Conservation (phyloP, 2,797 vertebrate species). For the Melanotaenia maccullochi region DNA sequence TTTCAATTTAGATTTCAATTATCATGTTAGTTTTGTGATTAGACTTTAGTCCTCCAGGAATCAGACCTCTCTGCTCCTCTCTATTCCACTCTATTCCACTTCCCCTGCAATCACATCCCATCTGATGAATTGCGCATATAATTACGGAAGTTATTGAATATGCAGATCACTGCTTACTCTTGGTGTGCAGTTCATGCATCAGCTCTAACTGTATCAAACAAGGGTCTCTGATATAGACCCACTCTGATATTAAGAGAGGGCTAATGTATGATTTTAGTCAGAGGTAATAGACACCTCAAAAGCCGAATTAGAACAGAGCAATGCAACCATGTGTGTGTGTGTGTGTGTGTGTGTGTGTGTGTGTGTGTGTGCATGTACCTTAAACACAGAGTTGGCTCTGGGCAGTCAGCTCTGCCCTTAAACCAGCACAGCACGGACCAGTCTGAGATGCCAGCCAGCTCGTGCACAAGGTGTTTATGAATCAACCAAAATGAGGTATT, state of each 20-base stretch:
- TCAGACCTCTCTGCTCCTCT: slow-evolving; percentile 83
- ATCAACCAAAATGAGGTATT: slow-evolving; percentile 76
- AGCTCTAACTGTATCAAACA: slow-evolving; percentile 83
- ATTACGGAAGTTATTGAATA: slow-evolving; percentile 90
- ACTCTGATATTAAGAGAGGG: slow-evolving; percentile 79
- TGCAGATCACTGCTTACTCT: slow-evolving; percentile 87
- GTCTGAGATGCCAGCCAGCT: slow-evolving; percentile 48
- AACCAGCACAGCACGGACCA: slow-evolving; percentile 37
- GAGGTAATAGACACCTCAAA: slow-evolving; percentile 77
- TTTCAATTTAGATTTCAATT: slow-evolving; percentile 89
- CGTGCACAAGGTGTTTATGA: slow-evolving; percentile 72
- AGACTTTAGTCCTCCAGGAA: slow-evolving; percentile 87
- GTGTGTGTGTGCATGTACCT: slow-evolving; percentile 3
- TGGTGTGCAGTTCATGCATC: slow-evolving; percentile 80
- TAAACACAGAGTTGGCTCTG: slow-evolving; percentile 45
- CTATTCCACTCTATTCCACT: slow-evolving; percentile 80
- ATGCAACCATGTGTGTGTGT: slow-evolving; percentile 57
- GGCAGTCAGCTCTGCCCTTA: slow-evolving; percentile 35
- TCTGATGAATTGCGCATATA: slow-evolving; percentile 89
- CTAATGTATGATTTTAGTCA: slow-evolving; percentile 76
- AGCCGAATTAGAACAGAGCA: slow-evolving; percentile 76
- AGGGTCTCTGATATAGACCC: slow-evolving; percentile 80
- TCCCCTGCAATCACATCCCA: slow-evolving; percentile 88
- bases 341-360: slow-evolving; percentile 37
- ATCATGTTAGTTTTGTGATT: slow-evolving; percentile 90